Evolutionary conservation across 2,888 invertebrate species (phyloP).

Genomic region (Yponomeuta evonymella): DNA sequence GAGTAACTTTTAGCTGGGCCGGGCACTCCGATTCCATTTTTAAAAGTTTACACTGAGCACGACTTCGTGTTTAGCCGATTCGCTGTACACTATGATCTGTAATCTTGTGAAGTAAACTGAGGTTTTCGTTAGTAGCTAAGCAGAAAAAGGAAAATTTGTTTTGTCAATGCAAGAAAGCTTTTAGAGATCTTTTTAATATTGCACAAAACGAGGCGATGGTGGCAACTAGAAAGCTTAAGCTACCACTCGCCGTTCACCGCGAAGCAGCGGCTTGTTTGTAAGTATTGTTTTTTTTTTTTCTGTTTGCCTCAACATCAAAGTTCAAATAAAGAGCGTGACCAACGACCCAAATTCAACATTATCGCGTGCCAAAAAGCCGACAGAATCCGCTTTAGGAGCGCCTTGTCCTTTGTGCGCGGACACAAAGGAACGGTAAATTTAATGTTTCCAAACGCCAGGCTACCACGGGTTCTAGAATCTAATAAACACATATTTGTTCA

Average conservation of each 20-base stretch:
- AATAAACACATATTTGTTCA: too few species aligned
- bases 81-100: background rate
- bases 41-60: conserved; percentile 45
- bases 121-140: background rate
- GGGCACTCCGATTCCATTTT: conserved; percentile 50
- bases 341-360: conserved; percentile 16
- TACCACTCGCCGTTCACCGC: background rate
- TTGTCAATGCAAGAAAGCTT: background rate
- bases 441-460: background rate
- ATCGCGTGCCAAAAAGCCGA: conserved; percentile 17
- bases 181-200: background rate
- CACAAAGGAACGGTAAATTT: conserved; percentile 11
- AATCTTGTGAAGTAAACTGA: background rate
- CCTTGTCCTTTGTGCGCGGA: conserved; percentile 13
- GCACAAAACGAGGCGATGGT: background rate
- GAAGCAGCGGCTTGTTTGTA: background rate
- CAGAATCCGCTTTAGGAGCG: conserved; percentile 6
- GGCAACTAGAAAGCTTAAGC: background rate
- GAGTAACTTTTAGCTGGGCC: conserved; percentile 33
- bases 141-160: background rate
- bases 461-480: too few species aligned
- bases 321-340: conserved; percentile 16
- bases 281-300: background rate
- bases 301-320: conserved; percentile 7
- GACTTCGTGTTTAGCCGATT: conserved; percentile 31